Evolutionary conservation across 2,888 invertebrate species (phyloP), one percentile per base, ranked within the genome.

Genomic region (Drepana falcataria): DNA sequence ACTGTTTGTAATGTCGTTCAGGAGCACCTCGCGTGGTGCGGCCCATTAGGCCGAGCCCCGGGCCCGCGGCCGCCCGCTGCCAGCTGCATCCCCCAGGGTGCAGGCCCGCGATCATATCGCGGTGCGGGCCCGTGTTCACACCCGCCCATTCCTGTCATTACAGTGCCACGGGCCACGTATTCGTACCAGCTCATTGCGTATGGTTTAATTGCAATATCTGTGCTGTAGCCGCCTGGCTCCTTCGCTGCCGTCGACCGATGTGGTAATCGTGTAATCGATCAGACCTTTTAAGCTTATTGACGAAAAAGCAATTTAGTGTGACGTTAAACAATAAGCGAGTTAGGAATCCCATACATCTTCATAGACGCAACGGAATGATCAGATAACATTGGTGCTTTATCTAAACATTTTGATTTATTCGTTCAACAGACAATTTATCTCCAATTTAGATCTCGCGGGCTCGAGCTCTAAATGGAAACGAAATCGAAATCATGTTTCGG

Each of bases 41-140:
- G 65, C 66, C 72, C 70, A 81, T 84, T 81, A 70, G 58, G 73
- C 64, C 66, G 64, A 65, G 82, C 81, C 82, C 66, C 75, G 63
- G 70, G 82, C 61, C 55, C 51, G 59, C 56, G 60, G 59, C 56
- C 57, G 59, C 55, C 55, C 49, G 52, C 58, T 54, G 59, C 62
- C 63, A 67, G 67, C 65, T 69, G 54, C 35, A 52, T 49, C 53
- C 57, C 54, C 34, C 47, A 21, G 47, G 47, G 60, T 56, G 56
- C 47, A 7, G 57, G 49, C 35, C 53, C 34, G 33, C 48, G 47
- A 48, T 47, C 33, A 48, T 47, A 47, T 47, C 47, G 47, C 54
- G 35, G 35, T 35, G 49, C 40, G 47, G 66, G 58, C 57, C 65
- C 66, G 64, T 63, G 60, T 65, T 51, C 40, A 41, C 51, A 51